A percentile compares a stretch with the other conserved stretches of the same genome.
phyloP scores from a whole-genome alignment of 2,797 vertebrate genomes.

The Hafferia zeledoni region DNA sequence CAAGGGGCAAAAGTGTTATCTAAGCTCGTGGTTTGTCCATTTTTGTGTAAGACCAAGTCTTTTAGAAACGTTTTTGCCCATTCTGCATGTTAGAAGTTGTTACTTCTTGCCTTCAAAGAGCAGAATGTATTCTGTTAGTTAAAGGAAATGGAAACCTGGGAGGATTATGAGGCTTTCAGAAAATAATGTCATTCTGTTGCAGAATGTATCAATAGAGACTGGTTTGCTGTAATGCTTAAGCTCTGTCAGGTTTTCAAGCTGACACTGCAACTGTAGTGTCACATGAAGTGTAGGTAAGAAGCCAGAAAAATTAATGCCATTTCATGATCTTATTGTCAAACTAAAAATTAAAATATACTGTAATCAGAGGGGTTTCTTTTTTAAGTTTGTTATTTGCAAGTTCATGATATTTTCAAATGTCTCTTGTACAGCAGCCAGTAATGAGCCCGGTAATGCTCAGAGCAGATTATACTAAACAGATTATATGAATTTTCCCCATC shows the following conservation, averaged over 20 bases:
- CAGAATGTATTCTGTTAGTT: not conserved
- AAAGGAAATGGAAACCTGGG: not conserved
- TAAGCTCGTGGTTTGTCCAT: not conserved
- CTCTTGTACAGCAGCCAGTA: not conserved
- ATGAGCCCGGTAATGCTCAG: not conserved
- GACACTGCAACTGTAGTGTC: not conserved
- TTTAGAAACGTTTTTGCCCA: not conserved
- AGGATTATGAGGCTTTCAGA: not conserved
- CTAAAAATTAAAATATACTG: not conserved
- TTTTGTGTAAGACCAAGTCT: not conserved
- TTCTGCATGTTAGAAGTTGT: not conserved
- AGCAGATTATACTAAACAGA: not conserved
- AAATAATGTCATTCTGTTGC: not conserved
- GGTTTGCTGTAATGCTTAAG: not conserved
- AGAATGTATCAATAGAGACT: not conserved
- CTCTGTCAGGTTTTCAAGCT: not conserved
- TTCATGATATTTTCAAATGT: not conserved
- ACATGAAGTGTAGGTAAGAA: not conserved
- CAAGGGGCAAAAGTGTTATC: not conserved
- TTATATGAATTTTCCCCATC: not conserved
- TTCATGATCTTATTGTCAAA: not conserved
- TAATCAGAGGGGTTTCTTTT: not conserved
- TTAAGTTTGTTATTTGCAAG: not conserved
- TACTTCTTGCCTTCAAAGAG: not conserved
- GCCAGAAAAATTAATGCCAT: not conserved